These are phyloP conservation scores for Elegia similella DNA, from an alignment of 2,888 invertebrate species.

Conservation along the genomic window DNA sequence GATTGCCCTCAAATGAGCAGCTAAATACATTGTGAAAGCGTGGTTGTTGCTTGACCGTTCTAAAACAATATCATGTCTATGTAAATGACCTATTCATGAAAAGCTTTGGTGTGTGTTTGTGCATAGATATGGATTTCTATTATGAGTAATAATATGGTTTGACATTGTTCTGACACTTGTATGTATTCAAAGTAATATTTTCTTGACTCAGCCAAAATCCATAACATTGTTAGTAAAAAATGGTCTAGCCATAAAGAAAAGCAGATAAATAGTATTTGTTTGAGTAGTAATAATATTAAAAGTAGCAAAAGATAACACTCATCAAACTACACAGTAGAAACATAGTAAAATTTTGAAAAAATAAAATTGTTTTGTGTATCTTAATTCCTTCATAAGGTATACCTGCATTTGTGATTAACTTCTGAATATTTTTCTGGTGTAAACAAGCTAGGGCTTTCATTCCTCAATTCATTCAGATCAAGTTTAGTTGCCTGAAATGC, in stretches of 20 bases:
- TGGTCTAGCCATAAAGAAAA: too few species aligned
- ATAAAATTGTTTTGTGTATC: not conserved
- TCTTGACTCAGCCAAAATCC: too few species aligned
- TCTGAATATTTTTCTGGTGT: constrained; percentile 57
- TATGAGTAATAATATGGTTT: too few species aligned
- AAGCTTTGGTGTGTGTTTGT: not conserved
- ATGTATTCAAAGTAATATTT: too few species aligned
- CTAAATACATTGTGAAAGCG: constrained; percentile 50
- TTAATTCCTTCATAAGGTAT: constrained; percentile 19
- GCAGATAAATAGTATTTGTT: too few species aligned
- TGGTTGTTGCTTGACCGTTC: constrained; percentile 57
- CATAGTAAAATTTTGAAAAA: not conserved
- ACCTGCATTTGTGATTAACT: constrained; percentile 65
- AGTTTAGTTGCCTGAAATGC: constrained; percentile 51
- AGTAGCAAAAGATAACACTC: too few species aligned
- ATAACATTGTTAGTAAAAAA: too few species aligned
- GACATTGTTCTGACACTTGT: too few species aligned
- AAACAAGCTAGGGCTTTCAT: constrained; percentile 53
- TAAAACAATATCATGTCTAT: constrained; percentile 31
- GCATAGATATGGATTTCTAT: not conserved
- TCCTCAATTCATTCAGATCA: constrained; percentile 40
- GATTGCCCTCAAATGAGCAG: constrained; percentile 83
- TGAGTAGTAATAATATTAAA: too few species aligned
- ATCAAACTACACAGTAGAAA: too few species aligned
- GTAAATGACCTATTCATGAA: not conserved